Evolutionary conservation across 2,888 invertebrate species (phyloP).

Genomic region (Pseudolycoriella hygida): DNA sequence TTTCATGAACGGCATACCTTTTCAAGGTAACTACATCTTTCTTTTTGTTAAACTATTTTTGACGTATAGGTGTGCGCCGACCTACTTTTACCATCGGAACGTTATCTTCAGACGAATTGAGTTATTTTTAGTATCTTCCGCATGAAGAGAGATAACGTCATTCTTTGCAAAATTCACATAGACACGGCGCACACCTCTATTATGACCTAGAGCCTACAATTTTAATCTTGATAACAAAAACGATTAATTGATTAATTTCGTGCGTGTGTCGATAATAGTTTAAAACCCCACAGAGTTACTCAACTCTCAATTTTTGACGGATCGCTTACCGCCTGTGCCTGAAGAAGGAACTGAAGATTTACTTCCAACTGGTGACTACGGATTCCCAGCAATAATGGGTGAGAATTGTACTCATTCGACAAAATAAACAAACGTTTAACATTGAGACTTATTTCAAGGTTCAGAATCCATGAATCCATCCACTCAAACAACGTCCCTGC

Average conservation of each 20-base stretch:
- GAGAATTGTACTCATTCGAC: background rate
- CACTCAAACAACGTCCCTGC: background rate
- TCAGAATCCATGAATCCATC: constrained; percentile 4
- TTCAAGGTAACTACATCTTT: constrained; percentile 41
- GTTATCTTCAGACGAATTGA: too few species aligned
- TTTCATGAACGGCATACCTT: constrained; percentile 78
- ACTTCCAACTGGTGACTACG: constrained; percentile 30
- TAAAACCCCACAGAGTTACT: constrained; percentile 5
- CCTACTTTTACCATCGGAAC: too few species aligned
- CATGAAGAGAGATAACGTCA: too few species aligned
- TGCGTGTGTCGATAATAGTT: background rate
- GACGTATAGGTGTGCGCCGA: too few species aligned
- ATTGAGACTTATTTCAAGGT: background rate
- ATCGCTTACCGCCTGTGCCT: constrained; percentile 39
- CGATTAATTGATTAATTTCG: background rate
- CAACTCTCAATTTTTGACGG: constrained; percentile 22
- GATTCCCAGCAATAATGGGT: constrained; percentile 20
- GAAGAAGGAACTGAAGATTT: constrained; percentile 41
- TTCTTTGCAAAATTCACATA: too few species aligned
- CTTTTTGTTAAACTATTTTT: background rate
- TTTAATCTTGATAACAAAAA: background rate
- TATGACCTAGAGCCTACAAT: background rate
- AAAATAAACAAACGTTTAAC: too few species aligned
- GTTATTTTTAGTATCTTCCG: too few species aligned
- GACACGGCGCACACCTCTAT: too few species aligned